These are phyloP conservation scores for Prosopocoilus inquinatus DNA, from an alignment of 2,888 invertebrate species.

Conservation along the genomic window DNA sequence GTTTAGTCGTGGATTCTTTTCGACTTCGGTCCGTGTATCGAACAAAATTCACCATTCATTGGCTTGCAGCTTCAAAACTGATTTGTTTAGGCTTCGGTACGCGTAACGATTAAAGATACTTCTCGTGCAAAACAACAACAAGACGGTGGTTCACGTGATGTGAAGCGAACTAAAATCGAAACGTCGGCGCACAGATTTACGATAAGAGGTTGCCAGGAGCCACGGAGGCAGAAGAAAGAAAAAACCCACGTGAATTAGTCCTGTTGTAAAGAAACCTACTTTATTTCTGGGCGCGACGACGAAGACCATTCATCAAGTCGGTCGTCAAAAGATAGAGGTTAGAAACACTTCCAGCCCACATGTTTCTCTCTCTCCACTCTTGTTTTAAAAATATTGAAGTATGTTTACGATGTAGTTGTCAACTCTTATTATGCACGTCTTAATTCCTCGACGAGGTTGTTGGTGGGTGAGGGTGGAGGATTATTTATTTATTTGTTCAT, in stretches of 20 bases:
- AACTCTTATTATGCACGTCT: constrained; percentile 15
- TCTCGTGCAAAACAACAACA: too few relatives aligned
- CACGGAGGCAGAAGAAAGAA: constrained; percentile 20
- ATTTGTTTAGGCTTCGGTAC: too few relatives aligned
- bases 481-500: too few relatives aligned
- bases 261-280: constrained; percentile 36
- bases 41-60: too few relatives aligned
- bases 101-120: too few relatives aligned
- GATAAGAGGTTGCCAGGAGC: constrained; percentile 35
- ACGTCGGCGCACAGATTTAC: constrained; percentile 39
- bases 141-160: too few relatives aligned
- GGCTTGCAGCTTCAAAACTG: too few relatives aligned
- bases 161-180: constrained; percentile 17
- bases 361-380: constrained; percentile 13
- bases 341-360: constrained; percentile 24
- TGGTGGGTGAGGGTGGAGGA: too few relatives aligned
- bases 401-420: constrained; percentile 17
- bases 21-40: too few relatives aligned
- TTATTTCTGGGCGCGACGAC: constrained; percentile 38
- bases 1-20: too few relatives aligned
- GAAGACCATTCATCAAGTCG: constrained; percentile 37
- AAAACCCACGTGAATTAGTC: constrained; percentile 37
- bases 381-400: constrained; percentile 19
- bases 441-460: constrained; percentile 12
- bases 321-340: constrained; percentile 29